These are phyloP conservation scores for Scytalopus superciliaris DNA, from an alignment of 2,113 vertebrate genomes.

Conservation along the genomic window DNA sequence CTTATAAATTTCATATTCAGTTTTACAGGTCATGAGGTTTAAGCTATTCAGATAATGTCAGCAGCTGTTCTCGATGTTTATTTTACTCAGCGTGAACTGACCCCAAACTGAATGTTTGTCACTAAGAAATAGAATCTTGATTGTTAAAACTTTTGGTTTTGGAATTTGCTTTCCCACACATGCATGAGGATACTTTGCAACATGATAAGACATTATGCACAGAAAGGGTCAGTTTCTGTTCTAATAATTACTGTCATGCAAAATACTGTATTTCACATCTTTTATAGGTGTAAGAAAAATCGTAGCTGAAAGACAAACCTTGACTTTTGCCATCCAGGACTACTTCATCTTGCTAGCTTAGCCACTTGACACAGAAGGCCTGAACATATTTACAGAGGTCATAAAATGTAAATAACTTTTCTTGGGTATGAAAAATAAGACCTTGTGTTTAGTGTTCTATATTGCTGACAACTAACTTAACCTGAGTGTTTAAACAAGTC, in stretches of 20 bases:
- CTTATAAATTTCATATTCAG: background rate
- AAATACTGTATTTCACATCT: background rate
- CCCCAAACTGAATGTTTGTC: background rate
- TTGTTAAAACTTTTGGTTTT: background rate
- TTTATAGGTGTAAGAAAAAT: background rate
- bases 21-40: background rate
- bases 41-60: background rate
- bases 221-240: background rate
- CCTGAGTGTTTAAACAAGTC: background rate
- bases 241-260: background rate
- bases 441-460: background rate
- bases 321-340: background rate
- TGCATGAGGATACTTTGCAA: background rate
- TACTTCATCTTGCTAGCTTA: background rate
- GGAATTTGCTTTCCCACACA: background rate
- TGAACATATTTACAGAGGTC: background rate
- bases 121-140: background rate
- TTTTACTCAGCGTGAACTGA: background rate
- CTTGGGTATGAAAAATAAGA: background rate
- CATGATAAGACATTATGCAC: background rate
- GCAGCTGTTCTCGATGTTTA: background rate
- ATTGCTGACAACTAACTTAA: background rate
- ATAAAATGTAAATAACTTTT: background rate
- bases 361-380: background rate
- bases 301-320: background rate